Conservation (phyloP, 2,113 vertebrate genomes). For the Isichthys henryi region DNA sequence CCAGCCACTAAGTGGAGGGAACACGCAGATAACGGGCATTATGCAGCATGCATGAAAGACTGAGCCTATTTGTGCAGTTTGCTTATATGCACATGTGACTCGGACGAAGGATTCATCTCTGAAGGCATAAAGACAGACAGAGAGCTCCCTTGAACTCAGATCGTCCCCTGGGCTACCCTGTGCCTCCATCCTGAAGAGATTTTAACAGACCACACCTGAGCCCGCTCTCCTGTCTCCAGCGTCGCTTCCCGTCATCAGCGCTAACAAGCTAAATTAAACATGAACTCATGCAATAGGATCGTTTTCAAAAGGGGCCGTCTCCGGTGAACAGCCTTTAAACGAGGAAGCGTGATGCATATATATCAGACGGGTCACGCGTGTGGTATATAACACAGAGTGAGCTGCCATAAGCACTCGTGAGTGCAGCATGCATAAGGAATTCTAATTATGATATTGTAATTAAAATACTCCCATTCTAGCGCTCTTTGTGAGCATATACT, state of each 20-base stretch:
- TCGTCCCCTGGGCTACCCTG: neutral
- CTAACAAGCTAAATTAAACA: slow-evolving; percentile 1
- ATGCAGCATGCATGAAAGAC: neutral
- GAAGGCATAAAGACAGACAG: neutral
- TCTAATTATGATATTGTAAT: neutral
- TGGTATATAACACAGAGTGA: neutral
- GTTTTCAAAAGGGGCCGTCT: neutral
- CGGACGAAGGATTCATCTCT: neutral
- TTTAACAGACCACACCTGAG: neutral
- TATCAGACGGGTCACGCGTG: neutral
- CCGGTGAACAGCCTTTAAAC: neutral
- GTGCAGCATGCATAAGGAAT: neutral
- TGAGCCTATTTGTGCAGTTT: neutral
- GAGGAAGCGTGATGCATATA: neutral
- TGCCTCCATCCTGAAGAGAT: neutral
- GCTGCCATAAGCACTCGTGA: neutral
- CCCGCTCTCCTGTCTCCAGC: neutral
- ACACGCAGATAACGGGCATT: neutral
- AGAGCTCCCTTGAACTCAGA: neutral
- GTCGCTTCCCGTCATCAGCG: neutral
- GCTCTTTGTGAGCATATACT: neutral
- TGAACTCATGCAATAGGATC: neutral
- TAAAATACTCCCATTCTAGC: neutral
- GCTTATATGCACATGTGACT: neutral
- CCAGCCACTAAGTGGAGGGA: neutral